Conservation (phyloP, 2,797 vertebrate species). For the Enteromius trimaculatus region DNA sequence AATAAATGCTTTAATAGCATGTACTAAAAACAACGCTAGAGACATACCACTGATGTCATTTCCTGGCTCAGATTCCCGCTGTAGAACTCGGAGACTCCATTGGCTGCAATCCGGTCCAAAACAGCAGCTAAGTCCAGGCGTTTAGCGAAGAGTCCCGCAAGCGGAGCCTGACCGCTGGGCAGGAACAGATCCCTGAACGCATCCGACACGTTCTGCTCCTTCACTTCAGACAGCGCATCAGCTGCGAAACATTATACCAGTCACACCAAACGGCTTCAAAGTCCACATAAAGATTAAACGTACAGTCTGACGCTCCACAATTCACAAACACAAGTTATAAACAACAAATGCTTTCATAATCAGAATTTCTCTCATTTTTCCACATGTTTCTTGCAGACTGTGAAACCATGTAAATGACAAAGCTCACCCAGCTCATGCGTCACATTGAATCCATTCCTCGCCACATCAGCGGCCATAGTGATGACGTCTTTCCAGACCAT, state of each 20-base stretch:
- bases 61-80: slow-evolving; percentile 88
- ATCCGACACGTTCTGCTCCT: slow-evolving; percentile 80
- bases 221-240: slow-evolving; percentile 84
- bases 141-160: slow-evolving; percentile 79
- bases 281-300: not conserved
- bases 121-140: slow-evolving; percentile 86
- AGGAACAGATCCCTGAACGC: slow-evolving; percentile 86
- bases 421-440: slow-evolving; percentile 93
- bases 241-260: slow-evolving; percentile 72
- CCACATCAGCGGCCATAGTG: slow-evolving; percentile 83
- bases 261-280: not conserved
- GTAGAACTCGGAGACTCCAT: slow-evolving; percentile 88
- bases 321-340: not conserved
- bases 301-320: not conserved
- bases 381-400: not conserved
- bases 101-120: slow-evolving; percentile 82
- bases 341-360: too few species aligned
- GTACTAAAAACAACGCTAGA: not conserved
- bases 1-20: not conserved
- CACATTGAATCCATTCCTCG: slow-evolving; percentile 92
- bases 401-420: not conserved
- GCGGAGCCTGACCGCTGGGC: slow-evolving; percentile 78
- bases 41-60: slow-evolving; percentile 84
- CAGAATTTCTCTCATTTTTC: too few species aligned
- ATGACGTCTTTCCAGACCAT: slow-evolving; percentile 89